These are phyloP conservation scores for Microchirus variegatus DNA, from an alignment of 2,797 vertebrate species.

Conservation along the genomic window DNA sequence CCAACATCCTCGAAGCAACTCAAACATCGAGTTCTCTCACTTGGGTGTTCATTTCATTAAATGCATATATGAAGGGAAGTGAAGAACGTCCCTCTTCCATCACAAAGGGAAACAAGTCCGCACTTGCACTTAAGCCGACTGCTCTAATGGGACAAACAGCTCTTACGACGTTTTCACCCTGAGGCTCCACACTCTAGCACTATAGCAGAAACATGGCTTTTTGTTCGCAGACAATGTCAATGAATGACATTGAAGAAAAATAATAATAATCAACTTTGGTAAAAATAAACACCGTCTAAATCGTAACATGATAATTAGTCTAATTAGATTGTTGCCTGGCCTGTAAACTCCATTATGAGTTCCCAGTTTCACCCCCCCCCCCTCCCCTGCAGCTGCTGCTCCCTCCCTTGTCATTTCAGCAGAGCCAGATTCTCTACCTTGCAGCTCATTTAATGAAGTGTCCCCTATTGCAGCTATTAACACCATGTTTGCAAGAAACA, in stretches of 20 bases:
- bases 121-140: conserved; percentile 64
- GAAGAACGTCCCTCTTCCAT: conserved; percentile 26
- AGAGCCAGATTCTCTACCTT: conserved; percentile 39
- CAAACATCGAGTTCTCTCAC: conserved; percentile 18
- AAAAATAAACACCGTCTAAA: conserved; percentile 58
- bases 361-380: conserved; percentile 30
- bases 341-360: conserved; percentile 55
- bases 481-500: conserved; percentile 49
- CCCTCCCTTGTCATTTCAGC: conserved; percentile 37
- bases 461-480: conserved; percentile 49
- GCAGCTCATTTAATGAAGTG: conserved; percentile 54
- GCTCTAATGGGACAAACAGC: conserved; percentile 68
- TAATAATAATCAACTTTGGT: conserved; percentile 20
- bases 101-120: conserved; percentile 63
- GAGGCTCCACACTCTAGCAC: conserved; percentile 50
- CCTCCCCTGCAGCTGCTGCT: conserved; percentile 26
- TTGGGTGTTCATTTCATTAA: not conserved
- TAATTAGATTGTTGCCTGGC: conserved; percentile 67
- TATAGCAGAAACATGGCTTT: conserved; percentile 15
- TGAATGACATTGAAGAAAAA: conserved; percentile 27
- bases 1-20: not conserved
- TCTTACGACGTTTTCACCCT: conserved; percentile 51
- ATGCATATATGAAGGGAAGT: not conserved
- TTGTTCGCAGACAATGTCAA: conserved; percentile 43
- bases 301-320: conserved; percentile 62